Evolutionary conservation across 2,888 invertebrate species (phyloP).

Genomic region (Diogma glabrata): DNA sequence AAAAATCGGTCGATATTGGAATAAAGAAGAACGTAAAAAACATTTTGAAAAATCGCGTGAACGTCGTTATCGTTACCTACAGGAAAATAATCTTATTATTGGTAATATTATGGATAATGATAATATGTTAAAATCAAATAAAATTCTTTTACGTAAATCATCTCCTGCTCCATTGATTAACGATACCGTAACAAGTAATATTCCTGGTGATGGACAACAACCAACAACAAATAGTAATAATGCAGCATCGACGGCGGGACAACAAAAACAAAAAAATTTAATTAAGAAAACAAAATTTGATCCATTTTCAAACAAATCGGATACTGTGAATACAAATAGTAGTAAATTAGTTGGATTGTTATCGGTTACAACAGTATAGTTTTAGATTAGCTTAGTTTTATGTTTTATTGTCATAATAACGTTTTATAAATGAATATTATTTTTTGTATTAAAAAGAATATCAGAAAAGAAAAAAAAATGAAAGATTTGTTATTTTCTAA

Average conservation of each 20-base stretch:
- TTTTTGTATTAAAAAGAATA: no score
- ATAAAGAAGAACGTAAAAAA: constrained; percentile 59
- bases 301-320: constrained; percentile 3
- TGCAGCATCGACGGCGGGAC: background rate
- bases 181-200: constrained; percentile 36
- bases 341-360: constrained; percentile 46
- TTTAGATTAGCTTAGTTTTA: no score
- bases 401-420: no score
- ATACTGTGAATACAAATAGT: constrained; percentile 21
- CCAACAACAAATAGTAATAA: constrained; percentile 27
- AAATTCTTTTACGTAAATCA: constrained; percentile 24
- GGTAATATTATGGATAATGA: no score
- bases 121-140: no score
- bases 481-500: no score
- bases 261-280: background rate
- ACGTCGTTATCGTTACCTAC: constrained; percentile 40
- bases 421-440: no score
- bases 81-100: constrained; percentile 19
- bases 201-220: constrained; percentile 23
- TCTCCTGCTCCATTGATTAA: constrained; percentile 29
- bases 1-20: constrained; percentile 66
- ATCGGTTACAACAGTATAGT: constrained; percentile 45
- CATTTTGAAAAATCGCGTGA: constrained; percentile 60
- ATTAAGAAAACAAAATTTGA: constrained; percentile 27
- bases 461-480: no score